Conservation (phyloP, 2,888 invertebrate genomes). For the Habrosyne pyritoides region DNA sequence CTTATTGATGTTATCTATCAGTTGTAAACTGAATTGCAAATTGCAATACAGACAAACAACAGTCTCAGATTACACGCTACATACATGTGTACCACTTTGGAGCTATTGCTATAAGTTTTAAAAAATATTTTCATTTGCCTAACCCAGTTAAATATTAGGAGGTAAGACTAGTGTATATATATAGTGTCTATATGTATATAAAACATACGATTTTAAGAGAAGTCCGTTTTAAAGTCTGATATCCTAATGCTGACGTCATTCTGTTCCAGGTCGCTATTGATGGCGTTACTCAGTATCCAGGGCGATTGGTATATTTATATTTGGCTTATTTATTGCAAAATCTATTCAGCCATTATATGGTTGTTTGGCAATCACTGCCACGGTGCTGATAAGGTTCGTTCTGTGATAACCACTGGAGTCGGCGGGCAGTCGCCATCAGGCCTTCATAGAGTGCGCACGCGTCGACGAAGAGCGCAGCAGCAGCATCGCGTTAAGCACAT, state of each 20-base stretch:
- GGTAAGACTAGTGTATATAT: no score
- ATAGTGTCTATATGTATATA: no score
- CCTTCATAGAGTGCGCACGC: slow-evolving; percentile 78
- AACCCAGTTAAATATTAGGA: no score
- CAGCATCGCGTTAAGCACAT: slow-evolving; percentile 68
- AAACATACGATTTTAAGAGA: no score
- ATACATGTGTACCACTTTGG: neutral
- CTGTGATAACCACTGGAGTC: slow-evolving; percentile 74
- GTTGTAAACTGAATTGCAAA: neutral
- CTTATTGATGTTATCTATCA: neutral
- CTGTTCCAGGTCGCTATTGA: slow-evolving; percentile 77
- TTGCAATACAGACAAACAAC: neutral
- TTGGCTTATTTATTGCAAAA: slow-evolving; percentile 75
- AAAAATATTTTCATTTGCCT: no score
- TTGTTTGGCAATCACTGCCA: slow-evolving; percentile 77
- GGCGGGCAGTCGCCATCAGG: slow-evolving; percentile 71
- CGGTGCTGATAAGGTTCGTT: slow-evolving; percentile 75
- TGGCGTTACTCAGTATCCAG: slow-evolving; percentile 73
- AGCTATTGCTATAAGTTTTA: no score
- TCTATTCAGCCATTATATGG: slow-evolving; percentile 74
- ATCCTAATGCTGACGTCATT: slow-evolving; percentile 10
- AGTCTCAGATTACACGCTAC: neutral
- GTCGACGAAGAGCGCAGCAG: slow-evolving; percentile 64
- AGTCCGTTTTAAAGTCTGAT: neutral
- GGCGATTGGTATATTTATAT: slow-evolving; percentile 72